Evolutionary conservation across 2,797 vertebrate species (phyloP).

Genomic region (Sandelia bainsii): DNA sequence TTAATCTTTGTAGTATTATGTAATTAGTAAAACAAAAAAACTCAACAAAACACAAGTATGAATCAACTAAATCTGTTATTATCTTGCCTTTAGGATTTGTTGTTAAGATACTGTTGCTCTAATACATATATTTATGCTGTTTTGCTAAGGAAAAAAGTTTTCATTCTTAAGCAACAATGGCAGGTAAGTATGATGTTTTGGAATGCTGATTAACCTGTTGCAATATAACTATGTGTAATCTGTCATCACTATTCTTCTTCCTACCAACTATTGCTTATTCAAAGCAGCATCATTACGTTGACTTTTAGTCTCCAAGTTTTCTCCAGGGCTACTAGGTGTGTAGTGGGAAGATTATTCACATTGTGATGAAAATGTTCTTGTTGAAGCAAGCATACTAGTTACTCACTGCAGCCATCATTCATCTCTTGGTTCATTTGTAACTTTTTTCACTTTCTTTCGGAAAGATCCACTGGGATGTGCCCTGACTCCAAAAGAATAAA

Average conservation of each 20-base stretch:
- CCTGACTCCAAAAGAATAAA: constrained; percentile 4
- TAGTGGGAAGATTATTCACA: neutral
- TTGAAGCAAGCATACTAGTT: neutral
- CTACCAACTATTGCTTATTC: neutral
- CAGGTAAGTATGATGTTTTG: neutral
- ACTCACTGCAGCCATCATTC: neutral
- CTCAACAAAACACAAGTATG: neutral
- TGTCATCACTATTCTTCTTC: neutral
- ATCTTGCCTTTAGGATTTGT: neutral
- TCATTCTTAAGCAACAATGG: neutral
- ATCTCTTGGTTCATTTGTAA: neutral
- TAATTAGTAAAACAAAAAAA: constrained; percentile 4
- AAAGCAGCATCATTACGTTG: neutral
- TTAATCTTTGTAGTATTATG: constrained; percentile 19
- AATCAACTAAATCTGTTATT: neutral
- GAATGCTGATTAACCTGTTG: neutral
- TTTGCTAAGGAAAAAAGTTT: neutral
- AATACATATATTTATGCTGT: neutral
- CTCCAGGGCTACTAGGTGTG: neutral
- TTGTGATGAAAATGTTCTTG: neutral
- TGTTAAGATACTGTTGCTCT: neutral
- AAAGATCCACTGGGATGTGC: neutral
- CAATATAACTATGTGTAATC: neutral
- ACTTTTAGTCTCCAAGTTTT: neutral
- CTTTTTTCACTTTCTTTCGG: neutral